Evolutionary conservation across 2,888 invertebrate genomes (phyloP), one percentile per base, ranked within the genome.

Genomic region (Dinocampus coccinellae): DNA sequence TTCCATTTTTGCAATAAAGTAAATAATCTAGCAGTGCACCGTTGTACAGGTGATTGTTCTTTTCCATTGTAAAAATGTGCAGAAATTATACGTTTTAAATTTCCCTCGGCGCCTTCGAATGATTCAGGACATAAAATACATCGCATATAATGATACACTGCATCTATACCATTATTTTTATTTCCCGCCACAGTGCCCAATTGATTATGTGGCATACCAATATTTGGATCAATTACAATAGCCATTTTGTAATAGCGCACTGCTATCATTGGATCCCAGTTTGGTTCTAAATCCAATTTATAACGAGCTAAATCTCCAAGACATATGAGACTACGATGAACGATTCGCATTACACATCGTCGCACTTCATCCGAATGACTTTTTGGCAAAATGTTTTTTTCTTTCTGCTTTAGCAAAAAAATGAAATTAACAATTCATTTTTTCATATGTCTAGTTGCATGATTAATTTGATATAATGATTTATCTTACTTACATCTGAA

Each of bases 181-280:
- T 92, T 93, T 78, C 94, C 92, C 73, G 93, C 93, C 65, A 98
- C 88, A 20, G 97, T 97, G 0, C 97, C 98, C 78, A 98, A 90
- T 88, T 98, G 98, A 89, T 98, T 98, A 84, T 96, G 95, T 1
- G 98, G 96, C 94, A 97, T 96, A 60, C 97, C 97, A 85, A 92
- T 91, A 33, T 92, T 91, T 61, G 93, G 92, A 85, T 94, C 93
- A 73, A 94, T 90, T 75, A 92, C 91, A 75, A 94, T 91, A 47
- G 96, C 96, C 89, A 95, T 93, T 75, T 93, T 91, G 87, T 98
- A 98, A 86, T 95, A 97, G 71, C 95, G 91, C 70, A 93, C 92
- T 34, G 97, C 92, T 80, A 93, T 89, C 72, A 91, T 90, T 36
- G 91, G 90, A 83, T 93, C 92, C 89, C 91, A 91, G 63, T 90